phyloP scores from a whole-genome alignment of 2,797 vertebrate genomes.

The Chrysocyon brachyurus region DNA sequence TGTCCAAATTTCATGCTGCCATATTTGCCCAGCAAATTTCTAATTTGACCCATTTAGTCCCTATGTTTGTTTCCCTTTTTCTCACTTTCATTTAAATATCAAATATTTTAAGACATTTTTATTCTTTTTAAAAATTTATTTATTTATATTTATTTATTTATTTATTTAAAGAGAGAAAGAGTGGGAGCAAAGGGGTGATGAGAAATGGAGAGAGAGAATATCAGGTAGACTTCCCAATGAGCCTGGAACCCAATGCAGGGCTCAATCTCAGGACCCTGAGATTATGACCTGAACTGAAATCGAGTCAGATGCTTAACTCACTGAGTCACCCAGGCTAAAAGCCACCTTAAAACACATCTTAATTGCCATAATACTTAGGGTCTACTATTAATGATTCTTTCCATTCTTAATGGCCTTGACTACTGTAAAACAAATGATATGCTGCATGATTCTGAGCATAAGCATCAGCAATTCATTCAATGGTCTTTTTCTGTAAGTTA shows the following conservation, averaged over 20 bases:
- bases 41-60: neutral
- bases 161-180: neutral
- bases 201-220: neutral
- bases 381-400: neutral
- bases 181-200: neutral
- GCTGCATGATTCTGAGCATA: neutral
- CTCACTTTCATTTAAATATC: neutral
- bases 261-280: neutral
- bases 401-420: neutral
- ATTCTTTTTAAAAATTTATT: neutral
- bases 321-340: neutral
- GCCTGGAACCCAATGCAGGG: neutral
- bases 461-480: neutral
- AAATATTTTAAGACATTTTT: neutral
- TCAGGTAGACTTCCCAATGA: neutral
- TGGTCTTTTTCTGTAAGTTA: neutral
- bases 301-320: neutral
- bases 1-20: neutral
- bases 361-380: neutral
- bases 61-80: neutral
- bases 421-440: neutral
- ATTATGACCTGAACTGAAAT: neutral
- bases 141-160: neutral
- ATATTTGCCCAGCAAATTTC: neutral
- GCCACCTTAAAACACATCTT: neutral